Base-by-base conservation (phyloP, 2,797 vertebrate species). In the Chrosomus eos region DNA sequence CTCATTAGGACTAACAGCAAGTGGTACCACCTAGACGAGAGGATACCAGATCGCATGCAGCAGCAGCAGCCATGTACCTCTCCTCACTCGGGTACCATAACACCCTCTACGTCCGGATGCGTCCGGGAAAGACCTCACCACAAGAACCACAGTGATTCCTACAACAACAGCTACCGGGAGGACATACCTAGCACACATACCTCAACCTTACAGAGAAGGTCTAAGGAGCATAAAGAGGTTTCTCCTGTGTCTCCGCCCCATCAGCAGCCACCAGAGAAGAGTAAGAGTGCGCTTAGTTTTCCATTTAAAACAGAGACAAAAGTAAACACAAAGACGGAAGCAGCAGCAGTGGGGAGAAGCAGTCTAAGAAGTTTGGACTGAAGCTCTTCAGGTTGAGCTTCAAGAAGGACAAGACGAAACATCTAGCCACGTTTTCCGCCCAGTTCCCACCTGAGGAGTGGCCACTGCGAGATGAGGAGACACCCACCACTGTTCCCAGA, bases 371-470 rank as follows among this genome's bases (percentile, higher is more conserved):
- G 92, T 99, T 99, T 81, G 98, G 98, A 76, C 94, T 99, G 73
- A 98, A 98, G 93, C 94, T 99, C 82, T 99, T 99, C 90, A 95
- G 98, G 87, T 93, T 99, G 64, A 99, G 98, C 93, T 99, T 99
- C 93, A 99, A 99, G 88, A 99, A 99, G 89, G 98, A 99, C 91
- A 99, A 99, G 93, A 92, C 97, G 86, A 99, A 99, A 92, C 98
- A 99, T 89, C 90, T 99, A 85, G 96, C 97, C 64, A 99, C 98
- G 62, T 99, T 99, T 89, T 99, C 98, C 0, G 98, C 97, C 80
- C 98, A 99, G 91, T 99, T 99, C 86, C 98, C 98, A 66, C 98
- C 98, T 0, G 97, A 98, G 89, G 98, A 99, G 92, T 99, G 98
- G 98, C 98, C 98, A 0, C 95, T 99, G 48, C 94, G 96, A 3